Conservation (phyloP, 2,888 invertebrate genomes). For the Sarcophaga caerulescens region DNA sequence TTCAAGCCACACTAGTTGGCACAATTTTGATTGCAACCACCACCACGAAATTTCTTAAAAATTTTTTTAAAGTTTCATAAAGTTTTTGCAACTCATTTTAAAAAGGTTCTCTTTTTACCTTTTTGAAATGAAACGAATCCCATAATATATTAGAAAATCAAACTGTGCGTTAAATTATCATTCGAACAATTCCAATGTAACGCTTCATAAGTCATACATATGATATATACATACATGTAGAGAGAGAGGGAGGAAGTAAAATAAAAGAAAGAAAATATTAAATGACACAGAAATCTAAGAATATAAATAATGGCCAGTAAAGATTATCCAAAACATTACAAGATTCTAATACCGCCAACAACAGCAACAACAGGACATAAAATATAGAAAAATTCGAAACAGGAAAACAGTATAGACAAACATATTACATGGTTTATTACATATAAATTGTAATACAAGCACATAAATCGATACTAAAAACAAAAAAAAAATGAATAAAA, state of each 20-base stretch:
- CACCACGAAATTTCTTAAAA: too few species aligned
- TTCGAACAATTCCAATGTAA: constrained; percentile 31
- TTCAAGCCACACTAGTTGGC: too few species aligned
- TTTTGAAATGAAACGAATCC: neutral
- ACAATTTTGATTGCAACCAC: too few species aligned
- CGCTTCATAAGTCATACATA: constrained; percentile 39
- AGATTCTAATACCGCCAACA: neutral
- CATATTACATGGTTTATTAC: constrained; percentile 26
- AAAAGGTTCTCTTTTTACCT: too few species aligned
- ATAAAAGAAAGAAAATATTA: neutral
- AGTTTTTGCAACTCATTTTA: too few species aligned
- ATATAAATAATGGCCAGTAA: constrained; percentile 8
- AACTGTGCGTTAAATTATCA: constrained; percentile 47
- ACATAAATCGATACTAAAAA: neutral
- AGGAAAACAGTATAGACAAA: neutral
- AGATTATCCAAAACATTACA: constrained; percentile 16
- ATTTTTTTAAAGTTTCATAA: too few species aligned
- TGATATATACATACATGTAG: neutral
- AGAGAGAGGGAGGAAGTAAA: neutral
- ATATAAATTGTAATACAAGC: constrained; percentile 7
- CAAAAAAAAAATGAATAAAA: neutral
- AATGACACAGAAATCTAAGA: neutral
- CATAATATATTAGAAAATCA: constrained; percentile 24
- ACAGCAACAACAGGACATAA: neutral
- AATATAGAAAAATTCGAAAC: neutral